Evolutionary conservation across 2,888 invertebrate genomes (phyloP), one percentile per base, ranked within the genome.

Genomic region (Cheiracanthium punctorium): DNA sequence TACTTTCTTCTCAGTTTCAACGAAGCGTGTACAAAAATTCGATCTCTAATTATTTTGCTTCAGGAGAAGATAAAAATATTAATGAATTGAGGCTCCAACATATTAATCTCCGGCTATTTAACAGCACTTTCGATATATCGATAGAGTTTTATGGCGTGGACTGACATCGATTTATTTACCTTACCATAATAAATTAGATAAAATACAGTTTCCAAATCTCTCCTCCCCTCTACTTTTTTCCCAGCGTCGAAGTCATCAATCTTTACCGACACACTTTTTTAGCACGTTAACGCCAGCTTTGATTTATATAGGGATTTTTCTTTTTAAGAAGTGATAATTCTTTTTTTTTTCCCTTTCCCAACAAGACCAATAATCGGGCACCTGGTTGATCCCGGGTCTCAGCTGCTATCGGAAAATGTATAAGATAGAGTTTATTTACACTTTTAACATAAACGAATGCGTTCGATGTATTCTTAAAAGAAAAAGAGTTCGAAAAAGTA

Each of bases 161-260:
- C 58, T 17, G 24, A 58, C 24, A 58, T 58, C 58, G 58, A 58
- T 58, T 58, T 58, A 58, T 58, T 58, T 24, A 58, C 58, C 24
- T 8, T 58, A 20, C 12, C 17, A n/a, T 5, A 58, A 58, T 58
- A 58, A 58, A 58, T 58, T 58, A 24, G 58, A 58, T 58, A 17
- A 17, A 48, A 48, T 48, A 48, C 48, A 48, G 48, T 48, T 48
- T 48, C 48, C 48, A 48, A 17, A 17, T 17, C 2, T 48, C 12
- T 12, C n/a, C n/a, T n/a, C n/a, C n/a, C n/a, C n/a, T n/a, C n/a
- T n/a, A n/a, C 37, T 12, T 48, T 48, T 48, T 48, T 48, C 48
- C 17, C 12, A 2, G 48, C 17, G 2, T 12, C 17, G n/a, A n/a
- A n/a, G 48, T 48, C 48, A 48, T 48, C 48, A 7, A 17, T 48